Evolutionary conservation across 1,140 invertebrate genomes (phyloP).

Genomic region (Caerostris darwini): DNA sequence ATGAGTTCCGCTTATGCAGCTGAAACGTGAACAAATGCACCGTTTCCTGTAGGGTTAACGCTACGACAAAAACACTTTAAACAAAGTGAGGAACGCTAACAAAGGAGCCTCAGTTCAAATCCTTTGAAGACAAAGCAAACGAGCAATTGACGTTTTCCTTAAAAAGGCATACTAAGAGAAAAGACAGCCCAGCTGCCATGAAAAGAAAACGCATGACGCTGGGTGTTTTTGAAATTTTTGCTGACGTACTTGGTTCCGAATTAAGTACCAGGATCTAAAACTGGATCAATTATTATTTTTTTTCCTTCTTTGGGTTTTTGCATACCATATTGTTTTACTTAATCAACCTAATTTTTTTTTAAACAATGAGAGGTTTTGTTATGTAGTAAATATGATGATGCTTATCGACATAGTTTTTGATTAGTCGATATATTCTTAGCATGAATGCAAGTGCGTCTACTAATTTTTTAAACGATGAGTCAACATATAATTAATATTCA

Average conservation of each 20-base stretch:
- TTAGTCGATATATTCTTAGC: no score
- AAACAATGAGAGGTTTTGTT: no score
- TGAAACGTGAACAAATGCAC: slow-evolving; percentile 52
- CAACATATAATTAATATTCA: no score
- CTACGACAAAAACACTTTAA: slow-evolving; percentile 62
- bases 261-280: not conserved
- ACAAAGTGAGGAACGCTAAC: slow-evolving; percentile 36
- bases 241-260: not conserved
- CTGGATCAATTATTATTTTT: not conserved
- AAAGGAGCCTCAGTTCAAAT: slow-evolving; percentile 53
- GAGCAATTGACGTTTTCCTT: slow-evolving; percentile 9
- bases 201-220: not conserved
- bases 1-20: slow-evolving; percentile 68
- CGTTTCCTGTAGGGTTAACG: slow-evolving; percentile 26
- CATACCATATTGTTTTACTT: not conserved
- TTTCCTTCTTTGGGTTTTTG: not conserved
- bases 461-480: no score
- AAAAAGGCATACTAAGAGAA: slow-evolving; percentile 20
- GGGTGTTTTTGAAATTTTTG: not conserved
- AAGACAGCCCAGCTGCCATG: not conserved
- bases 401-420: no score
- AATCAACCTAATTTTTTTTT: no score
- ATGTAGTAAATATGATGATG: no score
- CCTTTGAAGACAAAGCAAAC: slow-evolving; percentile 68
- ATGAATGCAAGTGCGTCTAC: no score